Evolutionary conservation across 2,113 vertebrate genomes (phyloP).

Genomic region (Chloroceryle aenea): DNA sequence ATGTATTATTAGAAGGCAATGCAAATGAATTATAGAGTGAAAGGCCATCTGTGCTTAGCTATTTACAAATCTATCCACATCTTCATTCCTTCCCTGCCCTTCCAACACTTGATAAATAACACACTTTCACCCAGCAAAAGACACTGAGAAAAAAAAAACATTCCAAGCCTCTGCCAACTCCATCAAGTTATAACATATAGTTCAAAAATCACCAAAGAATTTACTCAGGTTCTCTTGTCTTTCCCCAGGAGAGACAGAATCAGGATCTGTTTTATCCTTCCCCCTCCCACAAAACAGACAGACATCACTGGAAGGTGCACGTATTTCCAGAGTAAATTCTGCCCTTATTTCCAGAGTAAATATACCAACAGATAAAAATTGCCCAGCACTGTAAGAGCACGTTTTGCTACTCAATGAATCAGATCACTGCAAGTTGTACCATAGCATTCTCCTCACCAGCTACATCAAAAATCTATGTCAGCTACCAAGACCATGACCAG

Average conservation of each 20-base stretch:
- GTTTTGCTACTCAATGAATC: neutral
- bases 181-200: neutral
- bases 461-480: neutral
- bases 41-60: neutral
- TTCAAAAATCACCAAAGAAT: neutral
- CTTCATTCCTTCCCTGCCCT: neutral
- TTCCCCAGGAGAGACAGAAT: neutral
- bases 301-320: neutral
- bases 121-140: neutral
- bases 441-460: neutral
- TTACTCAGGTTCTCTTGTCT: neutral
- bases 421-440: neutral
- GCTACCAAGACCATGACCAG: neutral
- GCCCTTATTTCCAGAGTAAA: neutral
- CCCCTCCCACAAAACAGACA: neutral
- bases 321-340: neutral
- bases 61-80: neutral
- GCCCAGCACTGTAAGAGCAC: neutral
- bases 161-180: neutral
- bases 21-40: neutral
- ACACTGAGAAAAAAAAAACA: neutral
- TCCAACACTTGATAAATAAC: neutral
- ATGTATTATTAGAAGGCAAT: conserved; percentile 27
- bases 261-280: neutral
- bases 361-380: neutral